Evolutionary conservation across 2,113 vertebrate genomes (phyloP).

Genomic region (Riparia riparia): DNA sequence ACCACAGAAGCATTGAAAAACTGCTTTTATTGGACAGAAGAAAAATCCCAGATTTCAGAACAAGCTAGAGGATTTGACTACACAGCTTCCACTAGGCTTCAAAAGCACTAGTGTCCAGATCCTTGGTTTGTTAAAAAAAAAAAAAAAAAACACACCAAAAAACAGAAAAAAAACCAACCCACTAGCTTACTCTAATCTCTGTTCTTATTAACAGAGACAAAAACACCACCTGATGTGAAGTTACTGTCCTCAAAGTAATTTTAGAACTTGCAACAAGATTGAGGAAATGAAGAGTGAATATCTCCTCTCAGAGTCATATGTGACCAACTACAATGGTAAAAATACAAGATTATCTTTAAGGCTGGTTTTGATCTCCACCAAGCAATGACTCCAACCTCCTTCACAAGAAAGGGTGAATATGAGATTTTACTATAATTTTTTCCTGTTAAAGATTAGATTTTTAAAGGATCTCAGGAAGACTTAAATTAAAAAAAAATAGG

Average conservation of each 20-base stretch:
- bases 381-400: neutral
- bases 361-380: neutral
- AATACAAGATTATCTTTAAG: neutral
- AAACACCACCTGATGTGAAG: neutral
- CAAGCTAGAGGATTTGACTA: neutral
- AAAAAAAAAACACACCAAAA: neutral
- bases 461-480: neutral
- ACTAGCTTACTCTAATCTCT: neutral
- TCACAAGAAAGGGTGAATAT: neutral
- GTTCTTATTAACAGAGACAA: neutral
- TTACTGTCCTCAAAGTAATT: neutral
- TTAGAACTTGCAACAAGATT: neutral
- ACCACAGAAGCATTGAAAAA: neutral
- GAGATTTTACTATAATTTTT: neutral
- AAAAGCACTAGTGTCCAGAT: neutral
- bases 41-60: neutral
- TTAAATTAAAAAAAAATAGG: neutral
- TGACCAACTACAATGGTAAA: fast-evolving
- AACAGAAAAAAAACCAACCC: no score
- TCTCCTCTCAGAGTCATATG: neutral
- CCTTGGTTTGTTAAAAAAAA: neutral
- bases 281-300: neutral
- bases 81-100: neutral
- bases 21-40: neutral
- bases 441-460: neutral